Conservation (phyloP, 2,113 vertebrate genomes). For the Leptocoma aspasia region DNA sequence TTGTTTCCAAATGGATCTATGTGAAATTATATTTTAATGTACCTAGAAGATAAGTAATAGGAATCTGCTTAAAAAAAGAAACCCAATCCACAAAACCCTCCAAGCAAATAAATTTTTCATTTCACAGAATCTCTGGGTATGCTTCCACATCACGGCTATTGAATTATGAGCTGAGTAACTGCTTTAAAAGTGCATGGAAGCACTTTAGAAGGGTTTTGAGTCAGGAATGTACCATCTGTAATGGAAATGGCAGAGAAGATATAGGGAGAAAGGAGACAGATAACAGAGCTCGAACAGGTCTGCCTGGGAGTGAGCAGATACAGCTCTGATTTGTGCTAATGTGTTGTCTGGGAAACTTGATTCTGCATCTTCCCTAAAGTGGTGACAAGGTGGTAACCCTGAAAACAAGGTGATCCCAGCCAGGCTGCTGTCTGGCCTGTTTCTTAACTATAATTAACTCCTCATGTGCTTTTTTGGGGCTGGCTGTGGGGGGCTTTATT, state of each 20-base stretch:
- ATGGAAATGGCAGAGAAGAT: background rate
- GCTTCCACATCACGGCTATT: background rate
- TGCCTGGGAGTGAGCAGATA: background rate
- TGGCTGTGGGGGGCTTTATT: rapidly evolving
- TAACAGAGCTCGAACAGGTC: background rate
- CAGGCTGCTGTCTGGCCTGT: background rate
- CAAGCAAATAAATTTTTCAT: constrained; percentile 2
- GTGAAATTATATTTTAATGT: background rate
- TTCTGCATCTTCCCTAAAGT: background rate
- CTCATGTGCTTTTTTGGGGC: background rate
- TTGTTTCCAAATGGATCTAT: background rate
- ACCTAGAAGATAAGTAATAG: background rate
- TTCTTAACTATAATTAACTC: background rate
- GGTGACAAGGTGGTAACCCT: background rate
- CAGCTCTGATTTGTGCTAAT: background rate
- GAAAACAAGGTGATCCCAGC: background rate
- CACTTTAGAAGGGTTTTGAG: background rate
- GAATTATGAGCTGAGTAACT: background rate
- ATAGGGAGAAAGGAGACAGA: background rate
- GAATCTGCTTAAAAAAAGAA: background rate
- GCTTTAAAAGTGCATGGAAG: background rate
- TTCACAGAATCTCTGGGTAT: background rate
- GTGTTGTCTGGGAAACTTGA: background rate
- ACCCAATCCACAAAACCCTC: background rate
- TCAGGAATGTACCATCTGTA: background rate